phyloP scores from a whole-genome alignment of 2,888 invertebrate species.

The Boloria selene region DNA sequence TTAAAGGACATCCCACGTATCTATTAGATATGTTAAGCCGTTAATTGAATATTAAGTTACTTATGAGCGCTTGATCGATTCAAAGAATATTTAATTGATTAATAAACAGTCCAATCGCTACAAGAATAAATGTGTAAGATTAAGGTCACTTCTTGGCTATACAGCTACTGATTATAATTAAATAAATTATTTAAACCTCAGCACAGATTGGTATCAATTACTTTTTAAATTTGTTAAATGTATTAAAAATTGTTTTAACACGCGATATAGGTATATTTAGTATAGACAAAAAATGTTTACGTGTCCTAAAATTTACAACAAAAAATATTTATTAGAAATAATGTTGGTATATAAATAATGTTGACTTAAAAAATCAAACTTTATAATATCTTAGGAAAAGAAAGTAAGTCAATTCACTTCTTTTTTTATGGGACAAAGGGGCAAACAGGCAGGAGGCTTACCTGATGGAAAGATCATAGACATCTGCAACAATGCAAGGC shows the following conservation, averaged over 20 bases:
- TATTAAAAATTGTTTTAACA: not conserved
- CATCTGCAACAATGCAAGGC: too few relatives aligned
- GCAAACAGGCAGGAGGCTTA: too few relatives aligned
- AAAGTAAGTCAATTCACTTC: not conserved
- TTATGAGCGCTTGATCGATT: conserved; percentile 61
- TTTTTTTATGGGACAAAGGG: too few relatives aligned
- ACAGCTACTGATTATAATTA: conserved; percentile 28
- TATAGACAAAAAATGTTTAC: too few relatives aligned
- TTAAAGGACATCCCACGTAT: conserved; percentile 49
- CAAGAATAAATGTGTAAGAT: conserved; percentile 56
- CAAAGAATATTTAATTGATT: conserved; percentile 63
- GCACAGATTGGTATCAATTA: not conserved
- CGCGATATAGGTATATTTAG: too few relatives aligned
- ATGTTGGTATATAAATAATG: too few relatives aligned
- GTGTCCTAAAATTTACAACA: too few relatives aligned
- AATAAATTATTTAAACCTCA: not conserved
- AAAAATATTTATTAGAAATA: too few relatives aligned
- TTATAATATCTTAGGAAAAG: too few relatives aligned
- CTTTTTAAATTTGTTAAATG: not conserved
- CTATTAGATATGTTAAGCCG: conserved; percentile 51
- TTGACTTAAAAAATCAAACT: too few relatives aligned
- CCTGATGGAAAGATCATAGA: too few relatives aligned
- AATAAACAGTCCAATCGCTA: conserved; percentile 58
- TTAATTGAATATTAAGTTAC: conserved; percentile 70
- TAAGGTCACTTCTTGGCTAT: conserved; percentile 44